Evolutionary conservation across 2,888 invertebrate genomes (phyloP), one percentile per base, ranked within the genome.

Genomic region (Pasiphila rectangulata): DNA sequence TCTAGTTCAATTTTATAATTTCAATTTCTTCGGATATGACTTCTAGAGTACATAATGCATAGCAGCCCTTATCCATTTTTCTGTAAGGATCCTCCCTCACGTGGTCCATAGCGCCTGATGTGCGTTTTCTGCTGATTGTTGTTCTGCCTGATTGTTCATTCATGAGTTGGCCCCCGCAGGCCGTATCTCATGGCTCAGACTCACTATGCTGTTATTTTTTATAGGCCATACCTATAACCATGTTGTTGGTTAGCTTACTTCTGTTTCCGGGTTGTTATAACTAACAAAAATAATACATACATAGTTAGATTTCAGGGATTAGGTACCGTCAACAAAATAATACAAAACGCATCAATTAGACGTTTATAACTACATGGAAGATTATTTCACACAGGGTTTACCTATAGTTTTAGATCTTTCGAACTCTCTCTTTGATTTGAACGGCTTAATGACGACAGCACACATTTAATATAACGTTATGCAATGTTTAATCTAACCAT

Each of bases 211-310:
- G 66, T 72, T 68, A 65, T 65, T 69, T 77, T 80, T 79, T 81
- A 81, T 79, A 66, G 67, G 54, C 47, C 55, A 59, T 72, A 74
- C 72, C 75, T 75, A 80, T 64, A 68, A 67, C 68, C 69, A 69
- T 69, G 66, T 67, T 59, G 59, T 61, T 56, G 58, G 59, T 50
- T 54, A 56, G 50, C 50, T 61, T 54, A 56, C 45, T 48, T 30
- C 39, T 30, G 35, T 38, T 56, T 61, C 63, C 63, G 64, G 64
- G 67, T 65, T 61, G 53, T 69, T 69, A 76, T 80, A 74, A 72
- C 61, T 71, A 77, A 69, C n/a, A 69, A 79, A 79, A 81, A 79
- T 79, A n/a, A n/a, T n/a, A n/a, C n/a, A n/a, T n/a, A n/a, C n/a
- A 75, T 76, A 68, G 60, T 63, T 67, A 73, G 68, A 72, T 69